Evolutionary conservation across 1,140 invertebrate genomes (phyloP).

Genomic region (Thalassaphorura encarpata): DNA sequence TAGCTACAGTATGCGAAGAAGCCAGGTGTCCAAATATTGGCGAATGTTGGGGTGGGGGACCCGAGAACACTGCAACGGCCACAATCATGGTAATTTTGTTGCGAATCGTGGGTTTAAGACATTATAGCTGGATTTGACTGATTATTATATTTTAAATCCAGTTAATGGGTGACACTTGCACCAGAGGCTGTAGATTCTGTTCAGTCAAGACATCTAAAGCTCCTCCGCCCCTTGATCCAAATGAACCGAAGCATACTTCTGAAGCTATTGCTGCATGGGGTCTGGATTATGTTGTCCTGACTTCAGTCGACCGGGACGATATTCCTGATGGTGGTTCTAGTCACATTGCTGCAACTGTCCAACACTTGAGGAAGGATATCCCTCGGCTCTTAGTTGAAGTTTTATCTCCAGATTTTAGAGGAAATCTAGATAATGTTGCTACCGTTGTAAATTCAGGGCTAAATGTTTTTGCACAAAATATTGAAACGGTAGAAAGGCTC

Average conservation of each 20-base stretch:
- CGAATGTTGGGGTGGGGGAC: constrained; percentile 97
- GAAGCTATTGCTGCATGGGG: constrained; percentile 87
- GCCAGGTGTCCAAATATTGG: constrained; percentile 98
- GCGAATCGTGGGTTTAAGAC: neutral
- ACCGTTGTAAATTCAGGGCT: constrained; percentile 70
- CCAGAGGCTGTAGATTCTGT: constrained; percentile 86
- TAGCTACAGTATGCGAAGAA: constrained; percentile 98
- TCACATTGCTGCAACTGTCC: constrained; percentile 86
- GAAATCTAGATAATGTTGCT: constrained; percentile 62
- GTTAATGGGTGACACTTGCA: constrained; percentile 88
- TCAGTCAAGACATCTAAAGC: constrained; percentile 91
- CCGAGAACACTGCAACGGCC: constrained; percentile 73
- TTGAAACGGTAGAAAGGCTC: constrained; percentile 80
- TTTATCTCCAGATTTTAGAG: constrained; percentile 90
- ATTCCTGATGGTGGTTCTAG: constrained; percentile 78
- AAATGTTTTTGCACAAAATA: constrained; percentile 94
- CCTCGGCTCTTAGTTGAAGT: constrained; percentile 88
- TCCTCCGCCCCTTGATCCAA: constrained; percentile 81
- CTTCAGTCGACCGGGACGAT: constrained; percentile 96
- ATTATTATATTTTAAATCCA: constrained; percentile 39
- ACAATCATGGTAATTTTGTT: constrained; percentile 77
- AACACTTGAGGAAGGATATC: constrained; percentile 49
- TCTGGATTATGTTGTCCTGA: constrained; percentile 93
- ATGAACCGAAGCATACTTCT: constrained; percentile 90
- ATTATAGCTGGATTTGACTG: neutral